These are phyloP conservation scores for Morpho achilles DNA, from an alignment of 2,888 invertebrate species.

Conservation along the genomic window DNA sequence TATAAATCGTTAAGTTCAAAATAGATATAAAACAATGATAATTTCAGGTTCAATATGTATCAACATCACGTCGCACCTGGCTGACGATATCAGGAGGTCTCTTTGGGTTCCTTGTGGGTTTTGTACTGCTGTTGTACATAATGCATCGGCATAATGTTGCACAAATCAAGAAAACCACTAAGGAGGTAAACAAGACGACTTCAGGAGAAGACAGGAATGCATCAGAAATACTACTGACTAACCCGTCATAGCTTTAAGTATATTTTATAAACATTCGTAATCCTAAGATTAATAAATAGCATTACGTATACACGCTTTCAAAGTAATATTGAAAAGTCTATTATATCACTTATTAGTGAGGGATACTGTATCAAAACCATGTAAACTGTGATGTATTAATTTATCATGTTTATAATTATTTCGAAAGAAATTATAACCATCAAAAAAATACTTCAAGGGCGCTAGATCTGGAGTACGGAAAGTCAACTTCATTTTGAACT, in stretches of 20 bases:
- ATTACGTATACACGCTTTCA: too few relatives aligned
- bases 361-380: too few relatives aligned
- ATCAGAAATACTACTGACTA: conserved; percentile 49
- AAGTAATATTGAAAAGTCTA: too few relatives aligned
- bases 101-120: conserved; percentile 65
- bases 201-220: conserved; percentile 49
- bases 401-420: too few relatives aligned
- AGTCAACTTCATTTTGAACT: too few relatives aligned
- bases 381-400: too few relatives aligned
- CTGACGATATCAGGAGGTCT: conserved; percentile 65
- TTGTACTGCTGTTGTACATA: conserved; percentile 65
- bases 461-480: too few relatives aligned
- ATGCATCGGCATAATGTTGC: conserved; percentile 72
- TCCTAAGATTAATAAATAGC: too few relatives aligned
- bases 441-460: too few relatives aligned
- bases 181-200: conserved; percentile 46
- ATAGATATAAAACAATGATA: neutral
- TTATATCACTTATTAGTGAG: too few relatives aligned
- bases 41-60: conserved; percentile 51
- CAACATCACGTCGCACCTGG: conserved; percentile 61
- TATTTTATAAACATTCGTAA: neutral
- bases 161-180: conserved; percentile 54
- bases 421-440: too few relatives aligned
- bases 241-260: conserved; percentile 33
- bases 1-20: too few relatives aligned